Evolutionary conservation across 2,113 vertebrate genomes (phyloP).

Genomic region (Dissostichus mawsoni): DNA sequence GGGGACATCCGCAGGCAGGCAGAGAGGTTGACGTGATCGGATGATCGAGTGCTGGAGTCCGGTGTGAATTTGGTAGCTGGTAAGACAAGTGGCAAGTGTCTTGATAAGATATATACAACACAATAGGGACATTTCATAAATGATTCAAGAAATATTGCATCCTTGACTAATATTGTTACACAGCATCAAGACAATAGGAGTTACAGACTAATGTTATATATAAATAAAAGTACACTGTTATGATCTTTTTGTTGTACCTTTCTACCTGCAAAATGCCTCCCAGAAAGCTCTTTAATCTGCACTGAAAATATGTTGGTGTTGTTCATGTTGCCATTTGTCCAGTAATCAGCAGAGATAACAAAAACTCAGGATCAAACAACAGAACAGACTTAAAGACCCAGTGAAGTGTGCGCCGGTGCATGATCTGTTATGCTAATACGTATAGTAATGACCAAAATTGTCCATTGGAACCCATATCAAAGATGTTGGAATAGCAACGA

Average conservation of each 20-base stretch:
- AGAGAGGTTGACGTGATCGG: slow-evolving; percentile 92
- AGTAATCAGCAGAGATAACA: neutral
- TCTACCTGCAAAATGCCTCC: neutral
- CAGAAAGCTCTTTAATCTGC: neutral
- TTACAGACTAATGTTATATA: too few relatives aligned
- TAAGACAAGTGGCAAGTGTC: neutral
- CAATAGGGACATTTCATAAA: slow-evolving; percentile 18
- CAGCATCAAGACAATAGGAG: neutral
- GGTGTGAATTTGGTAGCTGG: slow-evolving; percentile 96
- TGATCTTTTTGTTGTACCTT: neutral
- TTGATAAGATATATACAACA: slow-evolving; percentile 4
- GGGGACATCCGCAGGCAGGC: slow-evolving; percentile 88
- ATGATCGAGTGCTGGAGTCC: slow-evolving; percentile 97
- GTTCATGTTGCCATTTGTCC: neutral
- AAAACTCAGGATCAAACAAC: neutral
- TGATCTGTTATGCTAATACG: too few relatives aligned
- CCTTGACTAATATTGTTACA: neutral
- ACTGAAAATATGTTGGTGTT: neutral
- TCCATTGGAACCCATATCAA: too few relatives aligned
- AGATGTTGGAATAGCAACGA: too few relatives aligned
- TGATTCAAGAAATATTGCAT: neutral
- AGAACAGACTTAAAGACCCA: neutral
- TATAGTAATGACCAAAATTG: too few relatives aligned
- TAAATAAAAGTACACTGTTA: neutral
- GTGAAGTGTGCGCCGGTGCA: too few relatives aligned